Conservation (phyloP, 2,113 vertebrate genomes). For the Actinemys pallida region DNA sequence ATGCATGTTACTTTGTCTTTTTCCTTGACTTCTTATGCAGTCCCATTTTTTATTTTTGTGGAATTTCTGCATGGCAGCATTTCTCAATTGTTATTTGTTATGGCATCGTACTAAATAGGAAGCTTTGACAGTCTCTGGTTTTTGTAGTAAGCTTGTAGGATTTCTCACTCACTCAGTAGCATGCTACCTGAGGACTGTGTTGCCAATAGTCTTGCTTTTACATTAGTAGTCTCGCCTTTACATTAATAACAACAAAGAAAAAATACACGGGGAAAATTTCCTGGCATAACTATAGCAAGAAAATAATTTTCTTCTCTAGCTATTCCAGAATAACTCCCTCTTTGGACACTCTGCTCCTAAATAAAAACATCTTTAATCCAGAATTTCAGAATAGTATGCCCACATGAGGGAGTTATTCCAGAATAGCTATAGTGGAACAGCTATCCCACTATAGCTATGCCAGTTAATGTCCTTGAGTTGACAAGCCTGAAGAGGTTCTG, state of each 20-base stretch:
- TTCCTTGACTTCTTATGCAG: neutral
- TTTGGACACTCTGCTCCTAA: neutral
- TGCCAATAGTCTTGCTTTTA: neutral
- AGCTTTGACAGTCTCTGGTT: neutral
- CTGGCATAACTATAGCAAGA: accelerated
- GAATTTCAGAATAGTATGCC: neutral
- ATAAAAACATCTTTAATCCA: neutral
- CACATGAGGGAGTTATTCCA: neutral
- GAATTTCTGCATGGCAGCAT: accelerated
- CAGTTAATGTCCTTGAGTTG: neutral
- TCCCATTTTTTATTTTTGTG: neutral
- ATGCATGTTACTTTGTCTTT: neutral
- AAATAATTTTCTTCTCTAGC: neutral
- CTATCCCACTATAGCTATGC: neutral
- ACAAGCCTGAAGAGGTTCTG: neutral
- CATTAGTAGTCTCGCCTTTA: neutral
- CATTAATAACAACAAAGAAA: neutral
- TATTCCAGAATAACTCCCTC: neutral
- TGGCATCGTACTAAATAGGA: neutral
- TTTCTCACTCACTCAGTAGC: neutral
- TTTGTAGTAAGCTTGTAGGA: neutral
- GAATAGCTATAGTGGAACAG: neutral
- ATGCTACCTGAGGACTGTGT: neutral
- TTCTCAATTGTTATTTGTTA: neutral
- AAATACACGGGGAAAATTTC: slow-evolving; percentile 21